Percentiles rank a stretch among this genome's conserved stretches.
These are phyloP conservation scores for Diplolepis rosae DNA, from an alignment of 2,888 invertebrate genomes.

Conservation along the genomic window DNA sequence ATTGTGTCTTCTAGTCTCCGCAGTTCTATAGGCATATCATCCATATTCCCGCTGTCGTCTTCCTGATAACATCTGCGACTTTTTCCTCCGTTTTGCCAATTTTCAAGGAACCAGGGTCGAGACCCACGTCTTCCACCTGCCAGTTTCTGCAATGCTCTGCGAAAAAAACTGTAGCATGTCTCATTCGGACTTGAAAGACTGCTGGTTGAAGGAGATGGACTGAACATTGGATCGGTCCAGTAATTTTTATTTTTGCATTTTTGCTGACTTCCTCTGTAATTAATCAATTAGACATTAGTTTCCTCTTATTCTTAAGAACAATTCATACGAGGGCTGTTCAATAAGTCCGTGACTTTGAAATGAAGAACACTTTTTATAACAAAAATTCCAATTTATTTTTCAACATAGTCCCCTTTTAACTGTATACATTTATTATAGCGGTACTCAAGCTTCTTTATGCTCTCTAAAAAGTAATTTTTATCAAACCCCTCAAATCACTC, in stretches of 20 bases:
- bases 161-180: slow-evolving; percentile 94
- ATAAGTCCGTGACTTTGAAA: too few species aligned
- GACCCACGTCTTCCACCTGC: slow-evolving; percentile 80
- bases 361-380: too few species aligned
- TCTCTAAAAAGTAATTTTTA: too few species aligned
- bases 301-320: too few species aligned
- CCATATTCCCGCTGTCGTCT: slow-evolving; percentile 78
- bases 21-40: slow-evolving; percentile 91
- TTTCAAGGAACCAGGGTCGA: slow-evolving; percentile 86
- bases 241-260: slow-evolving; percentile 76
- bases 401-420: too few species aligned
- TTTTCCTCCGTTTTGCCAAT: slow-evolving; percentile 79
- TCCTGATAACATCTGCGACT: slow-evolving; percentile 60
- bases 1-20: slow-evolving; percentile 83
- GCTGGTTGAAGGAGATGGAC: slow-evolving; percentile 83
- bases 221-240: slow-evolving; percentile 79
- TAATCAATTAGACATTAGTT: not conserved
- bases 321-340: too few species aligned
- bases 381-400: too few species aligned
- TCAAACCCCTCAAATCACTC: too few species aligned
- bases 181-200: slow-evolving; percentile 93
- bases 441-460: too few species aligned
- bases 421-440: too few species aligned
- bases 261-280: slow-evolving; percentile 71
- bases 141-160: slow-evolving; percentile 88